phyloP scores from a whole-genome alignment of 2,113 vertebrate species.

The Neolamprologus falcicula region DNA sequence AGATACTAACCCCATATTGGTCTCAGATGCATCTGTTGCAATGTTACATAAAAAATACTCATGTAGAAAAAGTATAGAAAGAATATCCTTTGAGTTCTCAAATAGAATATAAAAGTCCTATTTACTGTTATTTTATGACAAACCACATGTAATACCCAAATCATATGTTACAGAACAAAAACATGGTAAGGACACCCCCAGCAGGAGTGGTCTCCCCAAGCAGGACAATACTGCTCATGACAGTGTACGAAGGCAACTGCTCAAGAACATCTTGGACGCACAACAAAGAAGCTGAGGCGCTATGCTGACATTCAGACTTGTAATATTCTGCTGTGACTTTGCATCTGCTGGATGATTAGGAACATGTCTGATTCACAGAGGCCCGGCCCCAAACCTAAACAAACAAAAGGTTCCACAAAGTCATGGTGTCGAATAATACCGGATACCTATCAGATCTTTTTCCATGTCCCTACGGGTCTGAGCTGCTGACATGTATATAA shows the following conservation, averaged over 20 bases:
- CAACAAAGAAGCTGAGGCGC: background rate
- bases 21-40: background rate
- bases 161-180: background rate
- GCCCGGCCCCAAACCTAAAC: background rate
- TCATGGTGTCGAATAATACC: background rate
- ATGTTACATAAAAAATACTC: background rate
- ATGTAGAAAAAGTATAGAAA: background rate
- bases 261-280: background rate
- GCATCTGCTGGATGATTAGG: background rate
- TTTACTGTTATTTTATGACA: background rate
- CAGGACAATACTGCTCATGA: background rate
- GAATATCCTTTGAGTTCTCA: background rate
- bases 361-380: background rate
- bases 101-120: background rate
- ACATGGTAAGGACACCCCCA: background rate
- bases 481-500: background rate
- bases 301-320: background rate
- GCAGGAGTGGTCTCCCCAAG: background rate
- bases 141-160: background rate
- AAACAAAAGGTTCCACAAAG: background rate
- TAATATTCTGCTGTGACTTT: background rate
- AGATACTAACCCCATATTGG: background rate
- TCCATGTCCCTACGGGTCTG: background rate
- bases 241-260: background rate
- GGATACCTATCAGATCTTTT: background rate